phyloP scores from a whole-genome alignment of 2,888 invertebrate genomes.

The Galerucella calmariensis region DNA sequence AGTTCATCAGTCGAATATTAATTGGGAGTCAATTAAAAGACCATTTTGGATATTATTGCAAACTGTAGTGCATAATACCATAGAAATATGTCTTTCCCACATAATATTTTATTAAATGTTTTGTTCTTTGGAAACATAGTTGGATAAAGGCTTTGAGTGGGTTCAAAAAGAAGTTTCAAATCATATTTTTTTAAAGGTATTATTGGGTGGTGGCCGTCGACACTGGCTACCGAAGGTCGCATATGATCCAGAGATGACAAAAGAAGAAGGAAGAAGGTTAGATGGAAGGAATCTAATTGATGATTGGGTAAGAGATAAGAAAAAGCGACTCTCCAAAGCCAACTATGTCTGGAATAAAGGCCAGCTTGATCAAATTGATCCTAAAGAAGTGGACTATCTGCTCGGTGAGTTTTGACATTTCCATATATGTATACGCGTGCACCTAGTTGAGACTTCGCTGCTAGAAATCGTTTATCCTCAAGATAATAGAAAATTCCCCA shows the following conservation, averaged over 20 bases:
- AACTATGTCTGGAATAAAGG: conserved; percentile 81
- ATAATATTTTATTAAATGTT: no score
- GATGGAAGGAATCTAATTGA: conserved; percentile 84
- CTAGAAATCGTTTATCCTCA: no score
- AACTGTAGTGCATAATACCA: no score
- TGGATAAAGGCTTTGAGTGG: no score
- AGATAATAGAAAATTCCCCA: no score
- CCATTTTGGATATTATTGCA: no score
- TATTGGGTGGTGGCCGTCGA: conserved; percentile 81
- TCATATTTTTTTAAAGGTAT: conserved; percentile 68
- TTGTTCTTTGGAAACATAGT: no score
- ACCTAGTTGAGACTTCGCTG: no score
- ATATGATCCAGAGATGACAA: conserved; percentile 75
- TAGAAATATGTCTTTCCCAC: no score
- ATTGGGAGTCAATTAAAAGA: no score
- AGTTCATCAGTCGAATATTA: no score
- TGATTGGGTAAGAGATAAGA: conserved; percentile 82
- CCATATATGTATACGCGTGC: no score
- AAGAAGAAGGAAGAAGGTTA: conserved; percentile 76
- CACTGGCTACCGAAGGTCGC: conserved; percentile 81
- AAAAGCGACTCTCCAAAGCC: conserved; percentile 73
- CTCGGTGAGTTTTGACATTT: conserved; percentile 69
- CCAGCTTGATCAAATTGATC: conserved; percentile 77
- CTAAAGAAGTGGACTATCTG: conserved; percentile 77
- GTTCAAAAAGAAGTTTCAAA: background rate